Evolutionary conservation across 2,888 invertebrate species (phyloP).

Genomic region (Pristionchus maxplancki): DNA sequence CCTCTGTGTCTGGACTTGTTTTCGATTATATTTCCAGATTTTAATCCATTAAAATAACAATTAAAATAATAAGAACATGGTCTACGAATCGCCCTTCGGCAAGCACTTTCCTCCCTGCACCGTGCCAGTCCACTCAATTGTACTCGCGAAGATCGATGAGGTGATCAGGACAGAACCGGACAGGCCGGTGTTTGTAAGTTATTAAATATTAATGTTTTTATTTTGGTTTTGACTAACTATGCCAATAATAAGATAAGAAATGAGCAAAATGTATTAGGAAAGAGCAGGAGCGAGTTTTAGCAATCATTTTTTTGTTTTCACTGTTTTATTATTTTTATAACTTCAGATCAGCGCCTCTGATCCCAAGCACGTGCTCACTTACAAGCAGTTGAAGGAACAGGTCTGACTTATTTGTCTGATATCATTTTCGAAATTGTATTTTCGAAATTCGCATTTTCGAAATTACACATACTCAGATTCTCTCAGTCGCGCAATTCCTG

Average conservation of each 20-base stretch:
- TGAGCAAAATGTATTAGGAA: background rate
- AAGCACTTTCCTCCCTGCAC: background rate
- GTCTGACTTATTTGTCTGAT: background rate
- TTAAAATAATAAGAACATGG: background rate
- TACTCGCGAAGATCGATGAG: conserved; percentile 26
- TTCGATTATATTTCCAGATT: too few species aligned
- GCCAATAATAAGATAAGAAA: background rate
- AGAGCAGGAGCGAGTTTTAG: too few species aligned
- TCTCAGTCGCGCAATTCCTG: conserved; percentile 42
- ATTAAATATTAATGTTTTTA: too few species aligned
- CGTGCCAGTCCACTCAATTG: background rate
- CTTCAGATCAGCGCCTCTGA: background rate
- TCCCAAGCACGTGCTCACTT: background rate
- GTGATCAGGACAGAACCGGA: conserved; percentile 14
- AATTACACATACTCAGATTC: background rate
- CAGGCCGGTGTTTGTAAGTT: conserved; percentile 17
- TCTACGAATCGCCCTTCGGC: conserved; percentile 42
- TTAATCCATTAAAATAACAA: too few species aligned
- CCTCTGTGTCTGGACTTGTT: too few species aligned
- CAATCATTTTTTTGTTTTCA: background rate
- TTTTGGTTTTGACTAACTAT: background rate
- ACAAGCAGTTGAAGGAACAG: conserved; percentile 21
- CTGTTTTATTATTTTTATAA: background rate
- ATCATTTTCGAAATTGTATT: background rate
- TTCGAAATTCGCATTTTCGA: background rate